A percentile compares a stretch with the other conserved stretches of the same genome.
phyloP scores from a whole-genome alignment of 2,797 vertebrate species.

The Microcaecilia unicolor region DNA sequence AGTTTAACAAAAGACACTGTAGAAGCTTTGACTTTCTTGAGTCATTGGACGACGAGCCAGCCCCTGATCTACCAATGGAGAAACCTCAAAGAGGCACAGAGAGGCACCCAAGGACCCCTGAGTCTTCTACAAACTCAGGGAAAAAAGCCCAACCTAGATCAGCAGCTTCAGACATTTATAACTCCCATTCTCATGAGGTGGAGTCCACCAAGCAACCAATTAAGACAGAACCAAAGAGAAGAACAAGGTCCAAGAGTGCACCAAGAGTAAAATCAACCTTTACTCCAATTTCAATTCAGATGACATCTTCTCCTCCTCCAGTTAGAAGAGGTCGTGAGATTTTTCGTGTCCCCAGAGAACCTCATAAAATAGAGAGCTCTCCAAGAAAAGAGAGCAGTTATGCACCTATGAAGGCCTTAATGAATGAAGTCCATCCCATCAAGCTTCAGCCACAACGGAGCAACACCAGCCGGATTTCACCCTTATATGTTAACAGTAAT shows the following conservation, averaged over 20 bases:
- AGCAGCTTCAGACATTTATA: constrained; percentile 57
- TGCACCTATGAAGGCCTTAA: constrained; percentile 58
- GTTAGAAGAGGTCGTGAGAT: constrained; percentile 59
- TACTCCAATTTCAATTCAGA: constrained; percentile 66
- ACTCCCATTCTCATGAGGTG: constrained; percentile 30
- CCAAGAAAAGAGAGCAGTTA: constrained; percentile 61
- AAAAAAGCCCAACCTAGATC: constrained; percentile 59
- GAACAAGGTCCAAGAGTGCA: constrained; percentile 78
- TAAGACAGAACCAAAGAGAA: constrained; percentile 65
- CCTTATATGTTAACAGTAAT: constrained; percentile 74
- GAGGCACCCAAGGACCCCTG: constrained; percentile 52
- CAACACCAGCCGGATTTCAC: constrained; percentile 74
- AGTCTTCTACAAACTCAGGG: constrained; percentile 56
- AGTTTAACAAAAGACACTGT: constrained; percentile 92
- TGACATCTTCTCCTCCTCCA: constrained; percentile 50
- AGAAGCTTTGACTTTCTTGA: constrained; percentile 93
- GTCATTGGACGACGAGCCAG: constrained; percentile 76
- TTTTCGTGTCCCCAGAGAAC: constrained; percentile 47
- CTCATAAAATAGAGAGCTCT: constrained; percentile 51
- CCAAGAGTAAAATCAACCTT: constrained; percentile 70
- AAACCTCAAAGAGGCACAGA: constrained; percentile 49
- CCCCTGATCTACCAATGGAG: constrained; percentile 57
- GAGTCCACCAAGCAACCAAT: constrained; percentile 49
- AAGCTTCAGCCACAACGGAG: constrained; percentile 84
- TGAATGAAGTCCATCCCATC: constrained; percentile 92